Base-by-base conservation (phyloP, 2,888 invertebrate species). In the Ormyrus rosae region DNA sequence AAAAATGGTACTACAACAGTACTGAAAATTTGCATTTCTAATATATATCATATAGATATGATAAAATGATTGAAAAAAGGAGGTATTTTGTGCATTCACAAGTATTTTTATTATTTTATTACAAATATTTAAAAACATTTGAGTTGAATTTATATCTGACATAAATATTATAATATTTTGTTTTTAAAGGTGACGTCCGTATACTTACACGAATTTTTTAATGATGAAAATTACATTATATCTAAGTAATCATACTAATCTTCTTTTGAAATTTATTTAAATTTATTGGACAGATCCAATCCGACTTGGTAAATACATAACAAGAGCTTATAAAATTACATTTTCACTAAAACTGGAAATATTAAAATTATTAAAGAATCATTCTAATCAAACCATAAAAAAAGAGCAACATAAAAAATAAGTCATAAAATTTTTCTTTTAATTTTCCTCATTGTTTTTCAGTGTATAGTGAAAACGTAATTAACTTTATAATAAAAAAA, bases 91-190 rank as follows among this genome's bases (percentile, higher is more conserved):
- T 72, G 67, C 69, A 78, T 81, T 46, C 48, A 76, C 69, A 82
- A 79, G 79, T 72, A 79, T 67, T 34, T 82, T 82, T 82, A 78
- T 85, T 85, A 74, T 86, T 89, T 89, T 89, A 88, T 88, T 89
- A 89, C 87, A 89, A 89, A 89, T 89, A 89, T 88, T 88, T 85
- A 88, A 89, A 89, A 89, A 89, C 87, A 85, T 86, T 86, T 83
- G 83, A 85, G 83, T 86, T 34, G 34, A 83, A 81, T 84, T 84
- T 81, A 81, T 79, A 82, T 45, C 84, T 84, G 84, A 84, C 86
- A 86, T 86, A 86, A 83, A 87, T 85, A 86, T 75, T 83, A 85
- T 81, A 81, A 72, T 84, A 83, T 78, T 86, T 82, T 86, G 83
- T 84, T 71, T 85, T 74, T 82, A 84, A 83, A 86, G 82, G 83